Evolutionary conservation across 2,888 invertebrate species (phyloP).

Genomic region (Carpatolechia fugitivella): DNA sequence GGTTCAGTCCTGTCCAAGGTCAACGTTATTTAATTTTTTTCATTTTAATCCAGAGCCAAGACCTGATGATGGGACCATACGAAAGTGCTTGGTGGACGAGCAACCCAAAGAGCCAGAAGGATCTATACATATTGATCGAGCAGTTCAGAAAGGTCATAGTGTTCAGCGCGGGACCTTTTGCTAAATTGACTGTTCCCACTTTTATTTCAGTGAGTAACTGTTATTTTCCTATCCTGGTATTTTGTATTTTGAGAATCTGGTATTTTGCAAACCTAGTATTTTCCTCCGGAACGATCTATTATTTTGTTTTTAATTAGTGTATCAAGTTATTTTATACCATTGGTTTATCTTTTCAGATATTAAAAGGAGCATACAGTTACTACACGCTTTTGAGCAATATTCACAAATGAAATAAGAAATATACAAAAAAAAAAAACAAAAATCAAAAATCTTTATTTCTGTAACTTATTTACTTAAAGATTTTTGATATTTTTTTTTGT

Average conservation of each 20-base stretch:
- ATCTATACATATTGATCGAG: conserved; percentile 39
- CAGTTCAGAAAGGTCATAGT: conserved; percentile 49
- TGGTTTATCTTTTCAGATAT: conserved; percentile 8
- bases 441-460: too few relatives aligned
- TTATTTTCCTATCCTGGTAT: background rate
- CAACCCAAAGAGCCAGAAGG: conserved; percentile 33
- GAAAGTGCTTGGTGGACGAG: conserved; percentile 54
- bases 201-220: conserved; percentile 52
- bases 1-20: too few relatives aligned
- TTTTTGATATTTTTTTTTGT: too few relatives aligned
- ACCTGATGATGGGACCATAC: conserved; percentile 50
- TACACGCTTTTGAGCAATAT: conserved; percentile 6
- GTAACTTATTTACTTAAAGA: too few relatives aligned
- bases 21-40: too few relatives aligned
- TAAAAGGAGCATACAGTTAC: conserved; percentile 11
- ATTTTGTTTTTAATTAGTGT: too few relatives aligned
- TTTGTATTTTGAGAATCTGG: background rate
- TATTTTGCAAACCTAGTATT: background rate
- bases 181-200: conserved; percentile 52
- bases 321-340: too few relatives aligned
- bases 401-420: conserved; percentile 3
- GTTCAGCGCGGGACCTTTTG: conserved; percentile 61
- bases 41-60: conserved; percentile 53
- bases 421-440: too few relatives aligned
- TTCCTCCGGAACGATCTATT: background rate